Base-by-base conservation (phyloP, 2,888 invertebrate genomes). In the Drosophila lacicola region DNA sequence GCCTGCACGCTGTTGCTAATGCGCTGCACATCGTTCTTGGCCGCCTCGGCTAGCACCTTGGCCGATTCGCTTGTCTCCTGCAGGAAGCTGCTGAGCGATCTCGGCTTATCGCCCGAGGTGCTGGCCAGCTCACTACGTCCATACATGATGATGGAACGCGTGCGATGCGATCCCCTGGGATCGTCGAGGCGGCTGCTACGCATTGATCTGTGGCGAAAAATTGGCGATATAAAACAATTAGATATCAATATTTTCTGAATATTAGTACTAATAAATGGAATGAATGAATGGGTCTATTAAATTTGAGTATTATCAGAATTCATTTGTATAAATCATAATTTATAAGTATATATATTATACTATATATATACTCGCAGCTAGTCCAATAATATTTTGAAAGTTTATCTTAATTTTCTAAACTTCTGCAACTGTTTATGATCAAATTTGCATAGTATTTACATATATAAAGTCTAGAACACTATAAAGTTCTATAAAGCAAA, bases 1-100 rank as follows among this genome's bases (percentile, higher is more conserved):
- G 96, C 97, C 91, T 97, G 97, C 2, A 97, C 96, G 58, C 95
- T 95, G 86, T 96, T 96, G 82, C 94, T 95, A 37, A 94, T 93
- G 56, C 91, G 87, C 34, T 91, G 88, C 14, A 91, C 91, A 79
- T 92, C 91, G 66, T 90, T 91, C 60, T 91, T 90, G 61, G 91
- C 87, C 75, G 83, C 84, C 64, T 88, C 85, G 57, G 90, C 80
- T 29, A 88, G 69, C 57, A 80, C 84, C 73, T 88, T 88, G 47
- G 82, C 78, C 14, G 84, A 74, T 37, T 87, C 89, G 58, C 81
- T 88, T 3, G 82, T 80, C 70, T 88, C 87, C 45, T 90, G 90
- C 51, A 91, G 82, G 51, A 91, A 89, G 65, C 90, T 88, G 41
- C 90, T 84, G 17, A 92, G 77, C 11, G 92, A 90, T 19, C 90